phyloP scores from a whole-genome alignment of 2,888 invertebrate genomes.

The Ferrisia virgata region DNA sequence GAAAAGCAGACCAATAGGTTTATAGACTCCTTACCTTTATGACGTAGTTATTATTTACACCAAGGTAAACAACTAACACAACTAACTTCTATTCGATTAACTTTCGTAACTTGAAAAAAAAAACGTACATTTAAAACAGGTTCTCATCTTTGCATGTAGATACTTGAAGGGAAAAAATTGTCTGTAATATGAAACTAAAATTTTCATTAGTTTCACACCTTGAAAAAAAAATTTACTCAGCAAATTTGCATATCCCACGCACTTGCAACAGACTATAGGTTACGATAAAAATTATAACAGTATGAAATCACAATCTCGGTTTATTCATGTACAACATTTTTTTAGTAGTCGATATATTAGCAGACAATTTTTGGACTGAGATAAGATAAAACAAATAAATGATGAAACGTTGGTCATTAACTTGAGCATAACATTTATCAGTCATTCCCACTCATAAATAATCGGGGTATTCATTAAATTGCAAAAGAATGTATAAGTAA shows the following conservation, averaged over 20 bases:
- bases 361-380: constrained; percentile 16
- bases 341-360: background rate
- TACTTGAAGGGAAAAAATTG: background rate
- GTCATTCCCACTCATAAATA: background rate
- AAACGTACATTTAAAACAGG: background rate
- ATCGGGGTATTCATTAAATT: background rate
- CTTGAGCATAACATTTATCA: background rate
- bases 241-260: background rate
- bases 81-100: background rate
- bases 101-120: constrained; percentile 4
- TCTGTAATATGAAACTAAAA: background rate
- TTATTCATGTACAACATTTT: background rate
- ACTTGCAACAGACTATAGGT: background rate
- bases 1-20: background rate
- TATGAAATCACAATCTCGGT: background rate
- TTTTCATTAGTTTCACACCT: background rate
- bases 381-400: background rate
- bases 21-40: background rate
- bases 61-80: constrained; percentile 30
- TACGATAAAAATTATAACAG: background rate
- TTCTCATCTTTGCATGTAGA: background rate
- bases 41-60: constrained; percentile 10
- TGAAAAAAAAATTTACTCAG: background rate
- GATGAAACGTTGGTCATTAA: constrained; percentile 4
- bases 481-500: background rate